Evolutionary conservation across 2,888 invertebrate genomes (phyloP).

Genomic region (Monochamus alternatus): DNA sequence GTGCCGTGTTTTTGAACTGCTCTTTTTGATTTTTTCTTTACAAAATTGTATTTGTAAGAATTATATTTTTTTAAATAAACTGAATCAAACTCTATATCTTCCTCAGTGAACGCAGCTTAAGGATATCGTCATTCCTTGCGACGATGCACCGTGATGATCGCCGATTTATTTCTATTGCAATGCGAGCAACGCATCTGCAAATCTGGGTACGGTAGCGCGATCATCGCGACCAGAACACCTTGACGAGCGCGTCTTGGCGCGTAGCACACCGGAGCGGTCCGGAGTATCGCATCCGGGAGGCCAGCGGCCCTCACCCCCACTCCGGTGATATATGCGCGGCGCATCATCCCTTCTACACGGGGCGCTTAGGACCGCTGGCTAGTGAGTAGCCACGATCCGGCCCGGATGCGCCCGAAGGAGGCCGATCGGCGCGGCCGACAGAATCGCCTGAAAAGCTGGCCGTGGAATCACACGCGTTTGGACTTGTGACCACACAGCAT

Average conservation of each 20-base stretch:
- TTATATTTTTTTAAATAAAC: too few relatives aligned
- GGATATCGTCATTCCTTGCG: too few relatives aligned
- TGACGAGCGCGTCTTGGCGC: constrained; percentile 36
- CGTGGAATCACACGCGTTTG: constrained; percentile 70
- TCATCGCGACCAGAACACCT: too few relatives aligned
- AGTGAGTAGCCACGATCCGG: constrained; percentile 68
- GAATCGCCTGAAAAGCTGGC: constrained; percentile 61
- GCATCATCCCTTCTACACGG: constrained; percentile 67
- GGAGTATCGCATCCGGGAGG: constrained; percentile 63
- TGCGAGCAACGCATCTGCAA: too few relatives aligned
- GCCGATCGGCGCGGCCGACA: constrained; percentile 47
- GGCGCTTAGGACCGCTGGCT: constrained; percentile 74
- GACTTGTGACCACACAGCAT: constrained; percentile 70
- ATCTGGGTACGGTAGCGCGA: too few relatives aligned
- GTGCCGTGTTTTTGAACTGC: too few relatives aligned
- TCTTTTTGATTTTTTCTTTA: too few relatives aligned
- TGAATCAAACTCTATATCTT: too few relatives aligned
- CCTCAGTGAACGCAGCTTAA: too few relatives aligned
- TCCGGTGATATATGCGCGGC: constrained; percentile 67
- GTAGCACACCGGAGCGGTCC: constrained; percentile 62
- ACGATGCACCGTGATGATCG: too few relatives aligned
- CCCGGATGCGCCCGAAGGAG: constrained; percentile 40
- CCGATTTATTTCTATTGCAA: too few relatives aligned
- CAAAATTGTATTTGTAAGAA: too few relatives aligned
- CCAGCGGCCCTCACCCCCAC: constrained; percentile 63